Percentiles rank a stretch among this genome's conserved stretches.
phyloP scores from a whole-genome alignment of 2,113 vertebrate genomes.

The Sorex araneus region DNA sequence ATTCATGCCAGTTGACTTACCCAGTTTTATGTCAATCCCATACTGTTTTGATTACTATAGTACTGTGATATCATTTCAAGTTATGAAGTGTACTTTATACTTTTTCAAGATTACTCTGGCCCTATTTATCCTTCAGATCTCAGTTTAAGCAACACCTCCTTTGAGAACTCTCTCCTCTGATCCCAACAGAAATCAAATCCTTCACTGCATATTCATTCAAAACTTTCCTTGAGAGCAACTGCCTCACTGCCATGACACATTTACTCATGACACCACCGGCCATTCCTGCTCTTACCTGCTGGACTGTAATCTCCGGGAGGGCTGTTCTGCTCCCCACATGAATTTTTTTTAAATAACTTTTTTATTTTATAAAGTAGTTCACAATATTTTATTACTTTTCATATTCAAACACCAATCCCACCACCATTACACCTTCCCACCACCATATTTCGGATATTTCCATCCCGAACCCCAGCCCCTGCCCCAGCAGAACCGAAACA shows the following conservation, averaged over 20 bases:
- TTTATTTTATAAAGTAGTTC: too few relatives aligned
- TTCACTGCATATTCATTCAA: background rate
- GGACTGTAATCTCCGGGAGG: background rate
- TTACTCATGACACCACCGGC: background rate
- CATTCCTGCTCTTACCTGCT: background rate
- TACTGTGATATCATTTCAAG: background rate
- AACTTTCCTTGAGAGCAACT: background rate
- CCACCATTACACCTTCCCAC: too few relatives aligned
- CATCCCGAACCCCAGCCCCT: too few relatives aligned
- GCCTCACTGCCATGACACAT: background rate
- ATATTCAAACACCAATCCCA: too few relatives aligned
- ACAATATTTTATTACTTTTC: too few relatives aligned
- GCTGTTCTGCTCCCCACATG: conserved; percentile 14
- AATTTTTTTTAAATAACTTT: background rate
- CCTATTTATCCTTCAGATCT: background rate
- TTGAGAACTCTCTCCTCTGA: background rate
- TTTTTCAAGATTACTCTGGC: background rate
- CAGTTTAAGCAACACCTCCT: background rate
- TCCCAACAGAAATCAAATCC: background rate
- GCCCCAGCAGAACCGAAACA: too few relatives aligned
- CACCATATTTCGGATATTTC: too few relatives aligned
- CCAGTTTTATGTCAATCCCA: background rate
- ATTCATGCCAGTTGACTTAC: background rate
- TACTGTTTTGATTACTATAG: background rate
- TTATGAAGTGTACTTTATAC: background rate